A percentile compares a stretch with the other conserved stretches of the same genome.
phyloP scores from a whole-genome alignment of 2,797 vertebrate species.

The Leuciscus waleckii region DNA sequence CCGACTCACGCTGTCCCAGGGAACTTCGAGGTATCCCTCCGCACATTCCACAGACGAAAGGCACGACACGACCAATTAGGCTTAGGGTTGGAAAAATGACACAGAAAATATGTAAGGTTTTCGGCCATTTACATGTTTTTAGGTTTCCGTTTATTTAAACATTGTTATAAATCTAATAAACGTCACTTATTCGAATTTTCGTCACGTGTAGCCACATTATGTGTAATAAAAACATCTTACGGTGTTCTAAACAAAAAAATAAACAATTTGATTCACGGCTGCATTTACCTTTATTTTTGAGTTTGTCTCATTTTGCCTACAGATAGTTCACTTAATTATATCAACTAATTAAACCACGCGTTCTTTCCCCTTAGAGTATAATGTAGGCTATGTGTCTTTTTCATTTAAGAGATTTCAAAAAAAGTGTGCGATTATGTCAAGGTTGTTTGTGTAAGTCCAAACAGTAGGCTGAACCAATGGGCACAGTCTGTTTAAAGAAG shows the following conservation, averaged over 20 bases:
- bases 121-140: background rate
- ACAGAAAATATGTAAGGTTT: slow-evolving; percentile 26
- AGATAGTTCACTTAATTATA: background rate
- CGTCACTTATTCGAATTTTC: background rate
- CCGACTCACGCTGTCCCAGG: slow-evolving; percentile 58
- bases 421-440: slow-evolving; percentile 1
- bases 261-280: background rate
- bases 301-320: background rate
- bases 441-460: slow-evolving; percentile 29
- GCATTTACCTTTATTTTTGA: background rate
- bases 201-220: background rate
- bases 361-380: background rate
- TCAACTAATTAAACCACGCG: background rate
- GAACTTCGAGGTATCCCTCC: slow-evolving; percentile 74
- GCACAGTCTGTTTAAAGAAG: slow-evolving; percentile 50
- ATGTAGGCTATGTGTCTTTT: background rate
- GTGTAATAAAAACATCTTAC: background rate
- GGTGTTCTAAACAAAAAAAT: slow-evolving; percentile 1
- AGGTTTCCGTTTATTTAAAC: background rate
- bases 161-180: background rate
- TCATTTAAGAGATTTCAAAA: background rate
- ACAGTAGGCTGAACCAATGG: slow-evolving; percentile 40
- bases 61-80: slow-evolving; percentile 80
- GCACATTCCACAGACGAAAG: slow-evolving; percentile 88
- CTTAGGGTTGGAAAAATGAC: slow-evolving; percentile 50